Conservation (phyloP, 2,797 vertebrate genomes). For the Cossypha niveicapilla region DNA sequence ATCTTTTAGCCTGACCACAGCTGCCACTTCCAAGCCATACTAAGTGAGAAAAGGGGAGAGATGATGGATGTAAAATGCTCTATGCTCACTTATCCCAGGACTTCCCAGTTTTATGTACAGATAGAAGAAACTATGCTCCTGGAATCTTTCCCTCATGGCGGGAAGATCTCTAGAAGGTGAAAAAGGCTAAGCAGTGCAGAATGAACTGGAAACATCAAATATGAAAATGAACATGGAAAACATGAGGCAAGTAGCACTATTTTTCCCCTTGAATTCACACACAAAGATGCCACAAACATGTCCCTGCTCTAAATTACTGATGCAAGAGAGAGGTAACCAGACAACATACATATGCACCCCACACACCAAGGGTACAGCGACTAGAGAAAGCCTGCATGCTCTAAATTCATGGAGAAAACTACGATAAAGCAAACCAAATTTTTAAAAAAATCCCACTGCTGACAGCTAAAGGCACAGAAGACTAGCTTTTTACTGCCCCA, state of each 20-base stretch:
- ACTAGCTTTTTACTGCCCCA: neutral
- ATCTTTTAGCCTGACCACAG: neutral
- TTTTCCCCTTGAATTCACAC: neutral
- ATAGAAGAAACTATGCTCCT: neutral
- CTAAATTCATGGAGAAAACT: neutral
- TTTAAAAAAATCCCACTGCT: neutral
- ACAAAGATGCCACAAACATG: neutral
- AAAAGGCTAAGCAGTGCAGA: neutral
- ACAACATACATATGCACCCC: fast-evolving
- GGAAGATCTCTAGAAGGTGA: neutral
- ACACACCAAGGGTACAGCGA: neutral
- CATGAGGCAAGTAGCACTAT: fast-evolving
- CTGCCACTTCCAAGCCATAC: neutral
- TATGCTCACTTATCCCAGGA: neutral
- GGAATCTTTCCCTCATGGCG: neutral
- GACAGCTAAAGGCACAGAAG: neutral
- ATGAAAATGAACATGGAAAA: neutral
- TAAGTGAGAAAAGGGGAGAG: neutral
- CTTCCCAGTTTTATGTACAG: neutral
- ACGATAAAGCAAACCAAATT: neutral
- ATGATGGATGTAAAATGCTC: neutral
- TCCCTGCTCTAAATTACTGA: neutral
- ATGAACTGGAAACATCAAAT: neutral
- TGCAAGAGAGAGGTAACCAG: neutral
- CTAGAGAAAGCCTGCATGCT: neutral